Conservation (phyloP, 2,797 vertebrate species). For the Parambassis ranga region DNA sequence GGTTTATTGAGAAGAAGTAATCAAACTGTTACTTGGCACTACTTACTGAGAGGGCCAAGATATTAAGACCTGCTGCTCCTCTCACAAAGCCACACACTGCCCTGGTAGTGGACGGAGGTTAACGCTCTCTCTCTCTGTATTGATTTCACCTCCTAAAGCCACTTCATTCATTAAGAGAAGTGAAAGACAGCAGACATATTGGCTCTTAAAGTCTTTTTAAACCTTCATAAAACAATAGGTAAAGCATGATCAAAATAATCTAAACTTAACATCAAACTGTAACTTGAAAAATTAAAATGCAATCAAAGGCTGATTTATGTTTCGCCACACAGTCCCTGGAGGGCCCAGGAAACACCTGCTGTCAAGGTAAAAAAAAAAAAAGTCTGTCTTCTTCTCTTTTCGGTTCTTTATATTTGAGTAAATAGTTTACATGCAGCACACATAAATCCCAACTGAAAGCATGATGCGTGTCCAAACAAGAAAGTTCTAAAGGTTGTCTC, state of each 20-base stretch:
- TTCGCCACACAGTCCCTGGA: too few species aligned
- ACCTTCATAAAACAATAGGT: too few species aligned
- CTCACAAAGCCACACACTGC: background rate
- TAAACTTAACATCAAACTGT: too few species aligned
- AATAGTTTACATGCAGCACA: too few species aligned
- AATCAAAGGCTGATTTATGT: too few species aligned
- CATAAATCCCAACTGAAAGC: background rate
- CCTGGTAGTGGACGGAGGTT: constrained; percentile 13
- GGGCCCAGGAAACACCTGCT: too few species aligned
- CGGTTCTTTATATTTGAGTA: background rate
- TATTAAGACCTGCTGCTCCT: constrained; percentile 18
- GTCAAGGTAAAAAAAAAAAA: too few species aligned
- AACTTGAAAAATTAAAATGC: too few species aligned
- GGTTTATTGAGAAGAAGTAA: constrained; percentile 29
- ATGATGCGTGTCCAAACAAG: too few species aligned
- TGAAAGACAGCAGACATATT: background rate
- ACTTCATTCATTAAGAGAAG: constrained; percentile 15
- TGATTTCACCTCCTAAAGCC: constrained; percentile 37
- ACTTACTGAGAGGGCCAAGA: constrained; percentile 13
- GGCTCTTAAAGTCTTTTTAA: background rate
- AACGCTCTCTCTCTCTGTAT: constrained; percentile 14
- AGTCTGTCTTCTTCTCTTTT: too few species aligned
- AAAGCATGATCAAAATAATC: too few species aligned
- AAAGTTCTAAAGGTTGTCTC: too few species aligned
- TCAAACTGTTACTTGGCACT: constrained; percentile 12